phyloP scores from a whole-genome alignment of 2,113 vertebrate species.

The Daboia siamensis region DNA sequence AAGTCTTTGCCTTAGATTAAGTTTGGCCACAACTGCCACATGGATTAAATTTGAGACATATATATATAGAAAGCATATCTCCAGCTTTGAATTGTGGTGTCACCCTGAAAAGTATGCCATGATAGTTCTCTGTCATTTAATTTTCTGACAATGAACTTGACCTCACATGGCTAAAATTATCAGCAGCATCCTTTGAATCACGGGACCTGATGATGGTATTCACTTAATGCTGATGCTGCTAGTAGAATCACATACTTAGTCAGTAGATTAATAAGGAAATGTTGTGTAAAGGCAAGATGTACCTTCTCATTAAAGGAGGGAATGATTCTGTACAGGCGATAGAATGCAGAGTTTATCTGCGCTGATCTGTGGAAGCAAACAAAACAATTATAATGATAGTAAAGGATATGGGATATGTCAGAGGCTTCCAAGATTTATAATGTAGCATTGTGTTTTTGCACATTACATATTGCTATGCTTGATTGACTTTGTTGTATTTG shows the following conservation, averaged over 20 bases:
- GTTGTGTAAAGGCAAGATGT: not conserved
- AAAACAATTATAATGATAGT: constrained; percentile 3
- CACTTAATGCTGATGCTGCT: not conserved
- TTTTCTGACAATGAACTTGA: not conserved
- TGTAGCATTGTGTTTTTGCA: not conserved
- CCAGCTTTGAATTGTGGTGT: not conserved
- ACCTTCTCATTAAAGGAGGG: not conserved
- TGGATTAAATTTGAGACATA: not conserved
- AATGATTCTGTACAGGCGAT: not conserved
- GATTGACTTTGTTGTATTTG: not conserved
- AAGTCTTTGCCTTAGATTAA: not conserved
- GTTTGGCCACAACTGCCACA: not conserved
- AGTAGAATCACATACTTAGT: not conserved
- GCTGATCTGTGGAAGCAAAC: not conserved
- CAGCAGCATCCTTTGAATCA: not conserved
- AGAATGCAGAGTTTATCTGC: not conserved
- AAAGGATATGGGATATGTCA: not conserved
- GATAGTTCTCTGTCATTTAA: too few species aligned
- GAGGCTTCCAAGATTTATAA: not conserved
- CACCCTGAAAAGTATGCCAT: not conserved
- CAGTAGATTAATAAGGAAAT: not conserved
- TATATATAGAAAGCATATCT: not conserved
- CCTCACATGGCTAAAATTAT: not conserved
- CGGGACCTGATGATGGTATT: not conserved
- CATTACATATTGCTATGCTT: not conserved